Evolutionary conservation across 1,140 invertebrate genomes (phyloP), one percentile per base, ranked within the genome.

Genomic region (Bicyclus anynana): DNA sequence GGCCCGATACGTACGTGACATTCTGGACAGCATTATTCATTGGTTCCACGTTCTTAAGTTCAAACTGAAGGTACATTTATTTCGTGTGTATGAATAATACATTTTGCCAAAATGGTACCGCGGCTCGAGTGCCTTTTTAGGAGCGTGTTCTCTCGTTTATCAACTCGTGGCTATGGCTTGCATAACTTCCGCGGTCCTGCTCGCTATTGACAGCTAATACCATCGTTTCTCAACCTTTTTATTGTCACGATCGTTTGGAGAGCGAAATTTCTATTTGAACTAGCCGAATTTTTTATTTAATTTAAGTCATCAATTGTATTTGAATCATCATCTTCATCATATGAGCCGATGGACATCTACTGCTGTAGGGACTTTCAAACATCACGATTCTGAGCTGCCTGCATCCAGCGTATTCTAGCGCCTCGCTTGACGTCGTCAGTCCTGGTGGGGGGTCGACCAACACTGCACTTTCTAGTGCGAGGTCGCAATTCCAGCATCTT

Each of bases 61-160:
- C 38, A 48, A 61, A 64, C 44, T 47, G 52, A 61, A 53, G 49
- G 54, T 55, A 56, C 67, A 69, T 67, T 64, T 69, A 67, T 73
- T 74, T 68, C 67, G 66, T 53, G 59, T 58, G 29, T 37, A 74
- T 79, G 69, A 79, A 79, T 79, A 65, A 79, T 72, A 79, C 73
- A 79, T 79, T 53, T 68, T 65, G 67, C 73, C 76, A 67, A 79
- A 78, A 75, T 52, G 46, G 67, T 67, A 46, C 37, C 23, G 53
- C 20, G 59, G 47, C 26, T 53, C 49, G 38, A n/a, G 48, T 44
- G 48, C 71, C 73, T 65, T 72, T 65, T 74, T 71, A 38, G 69
- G 73, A 38, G 40, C 48, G 35, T 42, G 51, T 13, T 53, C 52
- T 20, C 40, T 44, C 40, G 40, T 20, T 44, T 44, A 44, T 44